These are phyloP conservation scores for Sylvia borin DNA, from an alignment of 2,797 vertebrate genomes.

Conservation along the genomic window DNA sequence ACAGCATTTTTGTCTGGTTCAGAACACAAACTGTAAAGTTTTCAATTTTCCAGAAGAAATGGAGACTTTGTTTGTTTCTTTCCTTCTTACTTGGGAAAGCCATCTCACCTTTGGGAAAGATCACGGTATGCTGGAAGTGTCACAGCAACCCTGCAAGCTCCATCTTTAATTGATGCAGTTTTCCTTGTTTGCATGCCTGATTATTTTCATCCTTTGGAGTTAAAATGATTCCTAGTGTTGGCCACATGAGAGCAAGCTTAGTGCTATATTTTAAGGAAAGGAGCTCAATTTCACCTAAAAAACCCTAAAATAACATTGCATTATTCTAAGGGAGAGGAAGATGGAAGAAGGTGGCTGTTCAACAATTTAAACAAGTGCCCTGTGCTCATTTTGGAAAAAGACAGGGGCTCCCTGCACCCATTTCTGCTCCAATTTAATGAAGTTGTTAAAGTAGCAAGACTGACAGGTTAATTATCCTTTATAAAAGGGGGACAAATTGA, in stretches of 20 bases:
- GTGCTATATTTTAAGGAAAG: conserved; percentile 61
- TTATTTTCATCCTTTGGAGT: conserved; percentile 51
- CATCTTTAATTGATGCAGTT: conserved; percentile 41
- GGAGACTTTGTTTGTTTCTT: background rate
- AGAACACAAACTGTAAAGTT: background rate
- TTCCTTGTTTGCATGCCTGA: conserved; percentile 19
- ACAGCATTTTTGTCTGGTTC: background rate
- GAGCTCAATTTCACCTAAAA: conserved; percentile 47
- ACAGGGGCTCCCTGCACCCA: conserved; percentile 75
- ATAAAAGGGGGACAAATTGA: conserved; percentile 99
- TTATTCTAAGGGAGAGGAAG: background rate
- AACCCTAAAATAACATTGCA: background rate
- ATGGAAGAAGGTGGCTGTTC: background rate
- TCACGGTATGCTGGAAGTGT: background rate
- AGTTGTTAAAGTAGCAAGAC: conserved; percentile 91
- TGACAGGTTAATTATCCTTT: conserved; percentile 99
- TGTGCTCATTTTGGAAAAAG: conserved; percentile 70
- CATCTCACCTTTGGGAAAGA: background rate
- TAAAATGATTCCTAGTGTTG: conserved; percentile 54
- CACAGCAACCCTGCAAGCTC: conserved; percentile 43
- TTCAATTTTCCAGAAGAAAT: background rate
- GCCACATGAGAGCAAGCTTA: conserved; percentile 12
- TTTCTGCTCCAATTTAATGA: conserved; percentile 89
- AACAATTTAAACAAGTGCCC: conserved; percentile 54
- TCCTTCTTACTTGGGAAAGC: conserved; percentile 22